phyloP scores from a whole-genome alignment of 2,888 invertebrate species.

The Apocheima hispidaria region DNA sequence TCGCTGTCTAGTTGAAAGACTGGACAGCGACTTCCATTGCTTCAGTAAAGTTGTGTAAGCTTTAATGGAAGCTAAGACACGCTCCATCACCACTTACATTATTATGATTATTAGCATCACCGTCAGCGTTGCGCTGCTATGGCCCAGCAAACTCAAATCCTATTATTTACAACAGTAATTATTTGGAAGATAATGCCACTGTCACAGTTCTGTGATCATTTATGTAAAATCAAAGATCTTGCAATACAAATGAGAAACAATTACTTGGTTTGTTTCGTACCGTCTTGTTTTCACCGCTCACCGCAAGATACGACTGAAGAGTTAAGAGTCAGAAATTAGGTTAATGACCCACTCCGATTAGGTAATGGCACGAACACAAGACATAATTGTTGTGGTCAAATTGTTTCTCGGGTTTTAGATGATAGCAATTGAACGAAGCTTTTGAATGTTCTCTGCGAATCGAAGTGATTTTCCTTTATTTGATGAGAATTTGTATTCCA shows the following conservation, averaged over 20 bases:
- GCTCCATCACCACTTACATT: too few species aligned
- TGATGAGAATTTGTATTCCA: too few species aligned
- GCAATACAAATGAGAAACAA: slow-evolving; percentile 56
- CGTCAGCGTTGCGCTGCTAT: not conserved
- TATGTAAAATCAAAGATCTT: slow-evolving; percentile 40
- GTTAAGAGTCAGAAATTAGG: slow-evolving; percentile 23
- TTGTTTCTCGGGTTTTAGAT: slow-evolving; percentile 5
- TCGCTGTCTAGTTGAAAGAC: too few species aligned
- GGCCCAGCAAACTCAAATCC: not conserved
- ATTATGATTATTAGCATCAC: too few species aligned
- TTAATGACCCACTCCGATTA: slow-evolving; percentile 21
- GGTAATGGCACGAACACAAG: slow-evolving; percentile 22
- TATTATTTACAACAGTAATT: not conserved
- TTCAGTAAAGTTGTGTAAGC: too few species aligned
- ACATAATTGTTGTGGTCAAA: slow-evolving; percentile 18
- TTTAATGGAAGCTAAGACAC: too few species aligned
- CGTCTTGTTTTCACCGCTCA: slow-evolving; percentile 20
- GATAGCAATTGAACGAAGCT: not conserved
- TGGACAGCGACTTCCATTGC: too few species aligned
- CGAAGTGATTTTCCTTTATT: not conserved
- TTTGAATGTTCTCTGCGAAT: not conserved
- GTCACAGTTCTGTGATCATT: not conserved
- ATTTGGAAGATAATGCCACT: not conserved
- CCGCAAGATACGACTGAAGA: slow-evolving; percentile 25
- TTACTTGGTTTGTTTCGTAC: slow-evolving; percentile 50